phyloP scores from a whole-genome alignment of 2,888 invertebrate genomes.

The Zygaena filipendulae region DNA sequence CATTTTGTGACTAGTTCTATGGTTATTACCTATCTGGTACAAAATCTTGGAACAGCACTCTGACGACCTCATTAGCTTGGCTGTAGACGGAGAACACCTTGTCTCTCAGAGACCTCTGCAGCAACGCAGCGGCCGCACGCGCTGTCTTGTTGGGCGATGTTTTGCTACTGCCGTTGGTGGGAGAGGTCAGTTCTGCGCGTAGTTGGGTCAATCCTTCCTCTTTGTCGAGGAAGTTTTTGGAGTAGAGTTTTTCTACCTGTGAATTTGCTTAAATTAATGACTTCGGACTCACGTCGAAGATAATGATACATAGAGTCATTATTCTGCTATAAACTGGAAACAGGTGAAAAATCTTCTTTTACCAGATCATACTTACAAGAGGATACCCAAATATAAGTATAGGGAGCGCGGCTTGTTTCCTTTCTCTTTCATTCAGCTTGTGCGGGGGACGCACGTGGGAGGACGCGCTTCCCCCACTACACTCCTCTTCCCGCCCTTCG shows the following conservation, averaged over 20 bases:
- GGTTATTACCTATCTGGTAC: constrained; percentile 81
- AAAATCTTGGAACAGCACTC: constrained; percentile 84
- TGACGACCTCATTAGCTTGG: constrained; percentile 83
- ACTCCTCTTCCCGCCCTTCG: constrained; percentile 54
- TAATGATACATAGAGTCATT: too few species aligned
- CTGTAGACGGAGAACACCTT: constrained; percentile 91
- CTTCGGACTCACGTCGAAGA: too few species aligned
- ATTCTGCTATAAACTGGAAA: too few species aligned
- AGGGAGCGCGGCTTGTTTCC: constrained; percentile 89
- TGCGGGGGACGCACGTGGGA: constrained; percentile 61
- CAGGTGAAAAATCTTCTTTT: not conserved
- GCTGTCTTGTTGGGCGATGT: constrained; percentile 81
- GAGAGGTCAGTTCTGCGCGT: constrained; percentile 45
- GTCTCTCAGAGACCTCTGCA: constrained; percentile 85
- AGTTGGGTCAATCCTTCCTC: constrained; percentile 85
- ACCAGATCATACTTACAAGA: constrained; percentile 70
- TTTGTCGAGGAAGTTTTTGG: constrained; percentile 89
- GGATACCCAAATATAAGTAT: constrained; percentile 92
- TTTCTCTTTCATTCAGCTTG: constrained; percentile 79
- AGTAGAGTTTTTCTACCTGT: constrained; percentile 90
- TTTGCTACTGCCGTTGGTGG: constrained; percentile 49
- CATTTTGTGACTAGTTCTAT: too few species aligned
- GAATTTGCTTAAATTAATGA: constrained; percentile 1
- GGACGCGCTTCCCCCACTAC: constrained; percentile 62
- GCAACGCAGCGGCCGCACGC: constrained; percentile 80